These are phyloP conservation scores for Notarius lentiginosus DNA, from an alignment of 2,113 vertebrate species.

Conservation along the genomic window DNA sequence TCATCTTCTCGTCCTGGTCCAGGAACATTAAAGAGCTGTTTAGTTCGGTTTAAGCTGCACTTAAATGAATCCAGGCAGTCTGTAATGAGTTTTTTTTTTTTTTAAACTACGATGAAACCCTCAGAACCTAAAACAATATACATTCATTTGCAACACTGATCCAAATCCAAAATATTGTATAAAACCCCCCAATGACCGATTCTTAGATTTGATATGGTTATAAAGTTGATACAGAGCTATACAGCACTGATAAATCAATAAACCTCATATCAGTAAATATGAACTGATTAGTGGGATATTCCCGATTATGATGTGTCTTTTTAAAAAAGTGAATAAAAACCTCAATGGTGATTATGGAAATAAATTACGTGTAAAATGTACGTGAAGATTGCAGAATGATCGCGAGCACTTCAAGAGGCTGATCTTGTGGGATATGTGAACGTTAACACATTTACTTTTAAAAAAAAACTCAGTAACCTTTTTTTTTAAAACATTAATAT, in stretches of 20 bases:
- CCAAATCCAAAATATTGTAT: slow-evolving; percentile 18
- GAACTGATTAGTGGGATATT: background rate
- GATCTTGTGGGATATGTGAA: slow-evolving; percentile 40
- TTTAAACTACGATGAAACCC: slow-evolving; percentile 12
- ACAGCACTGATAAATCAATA: background rate
- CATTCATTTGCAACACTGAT: slow-evolving; percentile 51
- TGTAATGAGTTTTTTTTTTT: background rate
- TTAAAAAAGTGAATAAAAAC: slow-evolving; percentile 30
- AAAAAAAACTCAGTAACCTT: slow-evolving; percentile 56
- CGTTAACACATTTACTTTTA: slow-evolving; percentile 12
- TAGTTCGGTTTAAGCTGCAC: slow-evolving; percentile 1
- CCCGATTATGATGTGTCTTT: background rate
- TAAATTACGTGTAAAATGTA: slow-evolving; percentile 43
- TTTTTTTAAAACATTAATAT: slow-evolving; percentile 54
- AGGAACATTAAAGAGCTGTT: slow-evolving; percentile 31
- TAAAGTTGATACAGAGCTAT: slow-evolving; percentile 37
- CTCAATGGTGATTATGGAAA: slow-evolving; percentile 31
- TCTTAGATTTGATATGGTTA: slow-evolving; percentile 46
- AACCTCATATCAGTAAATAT: background rate
- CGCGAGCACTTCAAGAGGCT: slow-evolving; percentile 52
- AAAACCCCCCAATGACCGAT: background rate
- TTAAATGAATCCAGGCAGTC: slow-evolving; percentile 5
- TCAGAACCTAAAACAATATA: slow-evolving; percentile 35
- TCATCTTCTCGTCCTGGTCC: slow-evolving; percentile 31
- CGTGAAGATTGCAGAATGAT: slow-evolving; percentile 70